Evolutionary conservation across 2,797 vertebrate species (phyloP), one percentile per base, ranked within the genome.

Genomic region (Tenualosa ilisha): DNA sequence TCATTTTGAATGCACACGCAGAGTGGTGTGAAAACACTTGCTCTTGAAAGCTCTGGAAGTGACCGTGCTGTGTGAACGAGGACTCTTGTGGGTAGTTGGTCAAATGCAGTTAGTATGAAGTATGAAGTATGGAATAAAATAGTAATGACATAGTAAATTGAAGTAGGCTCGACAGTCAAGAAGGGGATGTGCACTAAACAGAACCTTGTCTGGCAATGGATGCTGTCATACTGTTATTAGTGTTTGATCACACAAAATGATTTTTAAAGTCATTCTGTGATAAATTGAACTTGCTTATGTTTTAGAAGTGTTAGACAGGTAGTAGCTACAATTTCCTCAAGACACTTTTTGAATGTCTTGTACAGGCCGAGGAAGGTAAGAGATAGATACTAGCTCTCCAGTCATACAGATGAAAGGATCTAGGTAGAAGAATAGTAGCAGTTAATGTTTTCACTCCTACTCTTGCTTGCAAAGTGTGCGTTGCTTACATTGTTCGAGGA

Each of bases 1-100:
- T 79, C 72, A 79, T 79, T 46, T 46, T 2, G 17, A 79, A 79
- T 20, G 4, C 54, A 56, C 54, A 7, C 40, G 7, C 6, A 46
- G 72, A 79, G 15, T 40, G 40, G 26, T 79, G 72, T 79, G 37
- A n/a, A 79, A 46, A 46, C 72, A 79, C 72, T 79, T 79, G 72
- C 20, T 79, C 40, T 43, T 46, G 37, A 79, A 79, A 46, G 72
- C 22, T 79, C 37, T 79, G 72, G 37, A 79, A 79, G 37, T 79
- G 68, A 7, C 68, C 68, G 20, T 43, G 9, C 40, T 20, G 3
- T 37, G 15, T 40, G 37, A 3, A 20, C 17, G 72, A 40, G 40
- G 43, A 40, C 46, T 3, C 15, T 79, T 46, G 17, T 46, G 72
- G 72, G 17, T 46, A 79, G 7, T 22, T 46, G 40, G 17, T 79